Percentiles rank a stretch among this genome's conserved stretches.
Evolutionary conservation across 2,797 vertebrate genomes (phyloP).

Genomic region (Enteromius anoplus): DNA sequence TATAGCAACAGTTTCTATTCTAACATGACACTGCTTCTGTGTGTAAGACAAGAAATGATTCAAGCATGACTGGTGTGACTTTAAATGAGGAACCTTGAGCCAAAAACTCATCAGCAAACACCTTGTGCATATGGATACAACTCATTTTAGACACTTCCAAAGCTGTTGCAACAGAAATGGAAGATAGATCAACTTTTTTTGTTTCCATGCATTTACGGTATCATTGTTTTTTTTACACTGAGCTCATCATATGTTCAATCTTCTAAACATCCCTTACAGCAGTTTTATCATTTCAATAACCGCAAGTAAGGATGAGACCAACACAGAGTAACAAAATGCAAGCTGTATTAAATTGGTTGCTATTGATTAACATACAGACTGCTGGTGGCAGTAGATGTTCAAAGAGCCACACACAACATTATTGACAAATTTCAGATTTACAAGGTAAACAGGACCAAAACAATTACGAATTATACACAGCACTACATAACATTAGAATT

Average conservation of each 20-base stretch:
- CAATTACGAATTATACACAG: conserved; percentile 87
- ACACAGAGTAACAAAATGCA: conserved; percentile 56
- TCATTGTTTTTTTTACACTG: not conserved
- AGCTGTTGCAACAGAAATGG: not conserved
- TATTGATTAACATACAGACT: conserved; percentile 89
- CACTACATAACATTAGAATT: conserved; percentile 78
- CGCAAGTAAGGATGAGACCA: conserved; percentile 33
- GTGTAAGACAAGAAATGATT: not conserved
- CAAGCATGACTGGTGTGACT: not conserved
- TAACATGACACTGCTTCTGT: not conserved
- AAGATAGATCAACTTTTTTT: not conserved
- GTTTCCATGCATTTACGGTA: not conserved
- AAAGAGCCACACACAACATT: conserved; percentile 83
- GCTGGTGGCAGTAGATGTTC: conserved; percentile 92
- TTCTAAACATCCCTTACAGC: not conserved
- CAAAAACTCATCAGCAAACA: not conserved
- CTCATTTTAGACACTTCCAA: not conserved
- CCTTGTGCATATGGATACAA: not conserved
- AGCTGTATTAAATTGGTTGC: conserved; percentile 84
- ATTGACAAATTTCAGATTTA: conserved; percentile 85
- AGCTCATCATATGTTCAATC: not conserved
- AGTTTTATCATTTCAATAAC: not conserved
- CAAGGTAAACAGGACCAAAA: conserved; percentile 78
- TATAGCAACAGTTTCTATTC: not conserved
- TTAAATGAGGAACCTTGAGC: not conserved